These are phyloP conservation scores for Danionella cerebrum DNA, from an alignment of 2,113 vertebrate genomes.

Conservation along the genomic window DNA sequence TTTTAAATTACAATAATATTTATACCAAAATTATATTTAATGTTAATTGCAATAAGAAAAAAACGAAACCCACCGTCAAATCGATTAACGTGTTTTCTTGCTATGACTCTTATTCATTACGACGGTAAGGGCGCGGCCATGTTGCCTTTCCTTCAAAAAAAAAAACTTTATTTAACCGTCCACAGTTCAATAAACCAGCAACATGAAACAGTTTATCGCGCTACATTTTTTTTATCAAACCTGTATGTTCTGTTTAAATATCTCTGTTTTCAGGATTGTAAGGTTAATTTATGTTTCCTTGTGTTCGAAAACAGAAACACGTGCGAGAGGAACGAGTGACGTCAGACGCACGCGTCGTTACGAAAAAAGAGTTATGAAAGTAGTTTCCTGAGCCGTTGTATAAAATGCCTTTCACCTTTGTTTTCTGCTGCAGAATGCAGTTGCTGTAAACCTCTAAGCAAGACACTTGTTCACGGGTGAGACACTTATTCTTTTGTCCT, in stretches of 20 bases:
- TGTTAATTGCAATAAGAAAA: too few species aligned
- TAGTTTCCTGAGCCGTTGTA: not conserved
- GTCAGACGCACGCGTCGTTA: not conserved
- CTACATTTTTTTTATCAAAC: too few species aligned
- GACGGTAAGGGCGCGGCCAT: conserved; percentile 34
- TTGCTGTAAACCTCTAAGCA: too few species aligned
- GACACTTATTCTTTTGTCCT: too few species aligned
- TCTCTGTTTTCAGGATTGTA: not conserved
- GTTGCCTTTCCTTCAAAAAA: conserved; percentile 10
- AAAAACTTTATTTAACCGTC: not conserved
- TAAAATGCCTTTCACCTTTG: not conserved
- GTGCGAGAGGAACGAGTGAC: not conserved
- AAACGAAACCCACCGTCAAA: conserved; percentile 21
- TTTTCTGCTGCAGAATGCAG: not conserved
- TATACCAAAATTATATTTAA: too few species aligned
- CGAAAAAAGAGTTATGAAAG: conserved; percentile 33
- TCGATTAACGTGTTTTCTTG: too few species aligned
- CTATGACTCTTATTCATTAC: too few species aligned
- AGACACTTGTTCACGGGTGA: too few species aligned
- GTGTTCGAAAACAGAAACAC: not conserved
- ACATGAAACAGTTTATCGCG: too few species aligned
- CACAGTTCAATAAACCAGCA: too few species aligned
- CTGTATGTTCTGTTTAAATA: too few species aligned
- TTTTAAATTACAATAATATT: too few species aligned
- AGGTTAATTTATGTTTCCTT: not conserved